phyloP scores from a whole-genome alignment of 2,797 vertebrate species.

The Manis javanica region DNA sequence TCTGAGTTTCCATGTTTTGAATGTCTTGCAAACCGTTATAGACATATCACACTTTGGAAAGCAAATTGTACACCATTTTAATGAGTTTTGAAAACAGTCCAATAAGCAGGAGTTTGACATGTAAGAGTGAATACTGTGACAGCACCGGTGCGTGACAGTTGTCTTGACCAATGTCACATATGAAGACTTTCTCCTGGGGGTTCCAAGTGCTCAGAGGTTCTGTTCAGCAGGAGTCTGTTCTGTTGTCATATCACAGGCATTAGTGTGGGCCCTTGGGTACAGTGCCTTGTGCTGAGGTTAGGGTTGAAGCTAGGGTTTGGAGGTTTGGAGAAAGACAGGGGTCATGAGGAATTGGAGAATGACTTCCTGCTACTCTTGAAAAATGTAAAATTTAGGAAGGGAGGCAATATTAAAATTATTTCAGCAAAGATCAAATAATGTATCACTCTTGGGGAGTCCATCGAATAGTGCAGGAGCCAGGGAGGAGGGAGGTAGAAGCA shows the following conservation, averaged over 20 bases:
- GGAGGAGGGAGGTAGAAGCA: neutral
- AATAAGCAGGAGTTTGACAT: neutral
- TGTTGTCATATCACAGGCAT: neutral
- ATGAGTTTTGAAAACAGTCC: neutral
- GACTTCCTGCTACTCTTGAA: neutral
- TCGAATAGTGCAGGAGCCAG: neutral
- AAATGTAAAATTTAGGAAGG: neutral
- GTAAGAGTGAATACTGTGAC: neutral
- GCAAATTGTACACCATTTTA: neutral
- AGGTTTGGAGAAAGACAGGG: neutral
- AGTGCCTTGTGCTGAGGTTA: neutral
- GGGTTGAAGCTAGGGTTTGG: neutral
- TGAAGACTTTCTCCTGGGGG: neutral
- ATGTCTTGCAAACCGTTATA: constrained; percentile 8
- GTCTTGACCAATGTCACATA: neutral
- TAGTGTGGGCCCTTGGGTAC: neutral
- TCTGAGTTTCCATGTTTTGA: neutral
- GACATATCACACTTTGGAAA: neutral
- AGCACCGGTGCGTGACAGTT: neutral
- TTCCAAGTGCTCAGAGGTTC: neutral
- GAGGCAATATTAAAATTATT: neutral
- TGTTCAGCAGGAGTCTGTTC: neutral
- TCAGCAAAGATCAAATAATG: neutral
- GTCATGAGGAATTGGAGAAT: neutral
- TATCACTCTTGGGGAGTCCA: neutral